Evolutionary conservation across 2,888 invertebrate genomes (phyloP), one percentile per base, ranked within the genome.

Genomic region (Pseudanteris insignis): DNA sequence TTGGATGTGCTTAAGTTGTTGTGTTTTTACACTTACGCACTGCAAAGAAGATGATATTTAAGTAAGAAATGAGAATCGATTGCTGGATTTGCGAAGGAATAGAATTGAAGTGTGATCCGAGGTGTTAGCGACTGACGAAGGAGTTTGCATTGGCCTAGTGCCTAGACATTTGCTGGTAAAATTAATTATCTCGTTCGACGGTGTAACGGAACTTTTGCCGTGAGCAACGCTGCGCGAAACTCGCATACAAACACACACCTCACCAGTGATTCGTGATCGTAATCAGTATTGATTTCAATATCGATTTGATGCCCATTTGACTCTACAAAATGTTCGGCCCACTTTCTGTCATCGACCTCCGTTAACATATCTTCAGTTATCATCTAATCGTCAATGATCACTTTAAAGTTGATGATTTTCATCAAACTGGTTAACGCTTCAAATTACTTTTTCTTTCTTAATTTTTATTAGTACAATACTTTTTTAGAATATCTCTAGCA

Each of bases 181-280:
- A 78, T 78, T 78, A 78, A 78, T 78, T 78, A 77, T 75, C 77
- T 70, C 71, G 75, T 76, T 68, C 72, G 64, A 64, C 72, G 67
- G 72, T 70, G 67, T 78, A 78, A 78, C 78, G 78, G 78, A 71
- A 73, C 76, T 77, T 72, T 68, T 67, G 72, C 71, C 70, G 54
- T 54, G 60, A 54, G 63, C 41, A 15, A 28, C 34, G 58, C 54
- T 68, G 61, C 54, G 67, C 63, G 50, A 54, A 59, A 48, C 47
- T 37, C 51, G 47, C 41, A 33, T 41, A 50, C 50, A 28, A 7
- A 24, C 26, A n/a, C n/a, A n/a, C n/a, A n/a, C n/a, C n/a, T 30
- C 14, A 33, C n/a, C 36, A 48, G 36, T 26, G 29, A 14, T 54
- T 55, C 37, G 37, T 14, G 30, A 59, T 59, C 53, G 40, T 41